A percentile compares a stretch with the other conserved stretches of the same genome.
phyloP scores from a whole-genome alignment of 2,888 invertebrate species.

The Drosophila infuscata region DNA sequence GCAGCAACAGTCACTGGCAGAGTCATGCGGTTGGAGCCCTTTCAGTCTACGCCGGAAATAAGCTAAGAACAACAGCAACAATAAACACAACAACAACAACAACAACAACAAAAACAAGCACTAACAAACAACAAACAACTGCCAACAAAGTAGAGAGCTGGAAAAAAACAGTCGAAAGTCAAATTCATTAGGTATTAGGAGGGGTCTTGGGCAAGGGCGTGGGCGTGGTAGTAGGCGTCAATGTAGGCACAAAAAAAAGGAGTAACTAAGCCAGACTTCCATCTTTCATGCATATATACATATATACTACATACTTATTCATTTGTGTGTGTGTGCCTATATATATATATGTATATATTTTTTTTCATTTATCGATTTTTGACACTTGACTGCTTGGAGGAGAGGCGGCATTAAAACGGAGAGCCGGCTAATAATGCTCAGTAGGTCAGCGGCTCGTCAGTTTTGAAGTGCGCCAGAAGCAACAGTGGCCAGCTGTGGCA shows the following conservation, averaged over 20 bases:
- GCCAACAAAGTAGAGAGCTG: conserved; percentile 9
- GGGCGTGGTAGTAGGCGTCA: conserved; percentile 17
- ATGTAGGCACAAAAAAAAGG: conserved; percentile 23
- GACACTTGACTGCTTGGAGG: conserved; percentile 60
- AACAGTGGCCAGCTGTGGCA: conserved; percentile 72
- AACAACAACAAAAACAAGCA: conserved; percentile 11
- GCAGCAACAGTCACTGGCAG: conserved; percentile 50
- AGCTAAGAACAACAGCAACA: conserved; percentile 33
- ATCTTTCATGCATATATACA: conserved; percentile 4
- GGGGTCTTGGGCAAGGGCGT: conserved; percentile 31
- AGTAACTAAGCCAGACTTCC: conserved; percentile 34
- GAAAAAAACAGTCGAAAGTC: conserved; percentile 47
- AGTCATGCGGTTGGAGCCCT: conserved; percentile 54
- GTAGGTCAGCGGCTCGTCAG: conserved; percentile 73
- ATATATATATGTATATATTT: conserved; percentile 19
- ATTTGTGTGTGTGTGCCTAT: conserved; percentile 3
- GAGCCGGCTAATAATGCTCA: conserved; percentile 77
- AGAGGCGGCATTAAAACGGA: conserved; percentile 11
- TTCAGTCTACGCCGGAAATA: conserved; percentile 46
- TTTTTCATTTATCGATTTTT: conserved; percentile 71
- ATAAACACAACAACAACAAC: conserved; percentile 6
- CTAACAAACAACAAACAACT: conserved; percentile 20
- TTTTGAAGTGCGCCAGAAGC: conserved; percentile 75
- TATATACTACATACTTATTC: background rate
- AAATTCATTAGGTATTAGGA: conserved; percentile 58